phyloP scores from a whole-genome alignment of 2,113 vertebrate species.

The Coturnix japonica region DNA sequence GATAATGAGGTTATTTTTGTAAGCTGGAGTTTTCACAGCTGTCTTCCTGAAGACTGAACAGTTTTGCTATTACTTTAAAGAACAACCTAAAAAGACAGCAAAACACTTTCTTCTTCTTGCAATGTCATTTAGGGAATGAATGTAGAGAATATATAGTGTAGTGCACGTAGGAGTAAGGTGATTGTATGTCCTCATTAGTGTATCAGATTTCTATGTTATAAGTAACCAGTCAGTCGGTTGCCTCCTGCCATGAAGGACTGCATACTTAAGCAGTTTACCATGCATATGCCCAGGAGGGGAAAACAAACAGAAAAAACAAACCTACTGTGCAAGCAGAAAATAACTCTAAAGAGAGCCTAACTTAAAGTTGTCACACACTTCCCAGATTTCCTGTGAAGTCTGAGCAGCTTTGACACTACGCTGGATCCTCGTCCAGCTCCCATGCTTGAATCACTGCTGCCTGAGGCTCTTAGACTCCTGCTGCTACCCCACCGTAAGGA shows the following conservation, averaged over 20 bases:
- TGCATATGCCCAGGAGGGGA: neutral
- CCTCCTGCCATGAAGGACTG: slow-evolving; percentile 17
- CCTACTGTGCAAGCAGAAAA: slow-evolving; percentile 16
- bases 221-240: slow-evolving; percentile 11
- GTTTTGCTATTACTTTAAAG: neutral
- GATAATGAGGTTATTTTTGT: neutral
- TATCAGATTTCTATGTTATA: neutral
- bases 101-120: neutral
- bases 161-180: neutral
- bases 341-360: slow-evolving; percentile 47
- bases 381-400: slow-evolving; percentile 61
- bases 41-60: neutral
- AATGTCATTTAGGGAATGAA: neutral
- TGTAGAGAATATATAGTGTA: neutral
- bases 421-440: slow-evolving; percentile 57
- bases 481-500: slow-evolving; percentile 48
- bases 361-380: slow-evolving; percentile 63
- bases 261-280: neutral
- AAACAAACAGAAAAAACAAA: neutral
- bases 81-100: neutral
- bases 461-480: slow-evolving; percentile 61
- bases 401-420: slow-evolving; percentile 59
- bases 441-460: slow-evolving; percentile 62
- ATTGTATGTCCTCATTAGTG: neutral
- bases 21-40: neutral